A percentile compares a stretch with the other conserved stretches of the same genome.
phyloP scores from a whole-genome alignment of 2,888 invertebrate genomes.

The Cerceris ruficornis region DNA sequence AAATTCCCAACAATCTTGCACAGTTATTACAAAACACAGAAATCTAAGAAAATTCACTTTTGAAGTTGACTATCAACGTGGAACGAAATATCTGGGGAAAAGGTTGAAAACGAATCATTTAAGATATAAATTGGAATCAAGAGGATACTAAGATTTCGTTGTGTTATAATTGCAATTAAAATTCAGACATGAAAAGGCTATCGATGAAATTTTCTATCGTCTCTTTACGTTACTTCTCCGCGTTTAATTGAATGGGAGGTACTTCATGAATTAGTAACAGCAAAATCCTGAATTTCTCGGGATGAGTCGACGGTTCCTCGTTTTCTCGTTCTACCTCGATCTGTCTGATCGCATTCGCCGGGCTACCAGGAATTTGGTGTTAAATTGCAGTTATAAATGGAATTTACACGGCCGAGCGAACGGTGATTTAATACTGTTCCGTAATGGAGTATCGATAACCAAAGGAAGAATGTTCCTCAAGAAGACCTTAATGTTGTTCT shows the following conservation, averaged over 20 bases:
- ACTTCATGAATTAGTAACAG: too few species aligned
- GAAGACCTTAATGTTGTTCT: background rate
- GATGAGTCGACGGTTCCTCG: slow-evolving; percentile 44
- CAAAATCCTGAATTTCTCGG: background rate
- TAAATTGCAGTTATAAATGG: slow-evolving; percentile 57
- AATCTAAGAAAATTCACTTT: too few species aligned
- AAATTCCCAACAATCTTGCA: too few species aligned
- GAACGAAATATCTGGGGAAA: too few species aligned
- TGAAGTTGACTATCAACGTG: too few species aligned
- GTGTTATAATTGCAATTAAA: too few species aligned
- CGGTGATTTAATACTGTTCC: slow-evolving; percentile 46
- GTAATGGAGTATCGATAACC: slow-evolving; percentile 12
- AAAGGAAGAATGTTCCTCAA: background rate
- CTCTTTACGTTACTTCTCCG: background rate
- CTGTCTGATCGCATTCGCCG: slow-evolving; percentile 37
- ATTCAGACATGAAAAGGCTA: too few species aligned
- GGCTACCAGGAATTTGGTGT: slow-evolving; percentile 55
- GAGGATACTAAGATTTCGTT: too few species aligned
- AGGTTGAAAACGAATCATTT: too few species aligned
- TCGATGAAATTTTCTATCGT: background rate
- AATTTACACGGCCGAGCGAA: slow-evolving; percentile 51
- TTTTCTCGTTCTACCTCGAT: slow-evolving; percentile 8
- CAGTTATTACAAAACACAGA: too few species aligned
- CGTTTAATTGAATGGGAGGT: background rate
- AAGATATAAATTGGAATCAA: too few species aligned